Base-by-base conservation (phyloP, 35 echinoderm and acorn worm species). In the Apostichopus parvimensis region DNA sequence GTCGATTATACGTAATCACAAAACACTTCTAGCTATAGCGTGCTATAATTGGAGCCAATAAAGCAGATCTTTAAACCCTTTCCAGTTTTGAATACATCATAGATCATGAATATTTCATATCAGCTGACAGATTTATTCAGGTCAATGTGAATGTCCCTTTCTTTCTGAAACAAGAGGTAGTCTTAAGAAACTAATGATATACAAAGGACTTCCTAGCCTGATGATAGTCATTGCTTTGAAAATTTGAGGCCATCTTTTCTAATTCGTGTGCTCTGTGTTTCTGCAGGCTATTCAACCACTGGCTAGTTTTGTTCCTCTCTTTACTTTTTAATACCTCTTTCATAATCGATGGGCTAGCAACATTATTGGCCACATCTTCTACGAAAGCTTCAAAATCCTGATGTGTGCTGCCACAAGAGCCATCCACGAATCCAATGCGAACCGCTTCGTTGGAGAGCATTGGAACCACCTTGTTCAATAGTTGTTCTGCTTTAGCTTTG, bases 391-490 rank as follows among this genome's bases (percentile, higher is more conserved):
- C 25, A 24, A 82, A 82, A 9, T 82, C 79, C 18, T 57, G 25
- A 57, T 82, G 79, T n/a, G 79, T 82, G 7, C 45, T 53, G 52
- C 79, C 79, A 52, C 45, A 82, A 6, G 20, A n/a, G 8, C 22
- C 79, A 57, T 82, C 79, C 34, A 82, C 12, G 18, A 82, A 82
- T 17, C 79, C 79, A 8, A 82, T 82, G 45, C 79, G 79, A 82
- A 82, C 79, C 14, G 25, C 79, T 8, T 82, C 79, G 8, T 10
- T 24, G 4, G 79, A 53, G 21, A 82, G 26, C 79, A 82, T 34
- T 26, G 79, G 79, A 52, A 24, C 28, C 6, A 52, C 79, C 4
- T 53, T 24, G 4, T 82, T 12, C 25, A 82, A n/a, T 12, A 82
- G 79, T 18, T 82, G 9, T 14, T 54, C 23, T 14, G 79, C 79